phyloP scores from a whole-genome alignment of 2,888 invertebrate genomes.

The Agrilus biguttatus region DNA sequence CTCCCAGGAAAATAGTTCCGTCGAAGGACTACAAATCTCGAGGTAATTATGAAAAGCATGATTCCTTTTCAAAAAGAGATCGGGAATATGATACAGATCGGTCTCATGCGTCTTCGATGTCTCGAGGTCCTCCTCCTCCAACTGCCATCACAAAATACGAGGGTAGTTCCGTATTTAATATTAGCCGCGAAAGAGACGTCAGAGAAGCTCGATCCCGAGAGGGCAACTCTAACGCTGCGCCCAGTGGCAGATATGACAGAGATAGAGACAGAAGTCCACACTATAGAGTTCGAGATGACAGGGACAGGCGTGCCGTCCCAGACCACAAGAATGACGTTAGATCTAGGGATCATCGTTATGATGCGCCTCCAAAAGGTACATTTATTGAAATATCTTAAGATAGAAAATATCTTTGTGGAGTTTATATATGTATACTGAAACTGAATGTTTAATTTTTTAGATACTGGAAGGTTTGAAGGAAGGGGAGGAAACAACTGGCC shows the following conservation, averaged over 20 bases:
- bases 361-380: slow-evolving; percentile 15
- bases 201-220: slow-evolving; percentile 10
- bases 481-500: slow-evolving; percentile 12
- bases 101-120: slow-evolving; percentile 11
- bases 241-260: slow-evolving; percentile 10
- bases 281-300: slow-evolving; percentile 19
- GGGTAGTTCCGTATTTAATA: slow-evolving; percentile 11
- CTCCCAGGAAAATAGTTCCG: slow-evolving; percentile 16
- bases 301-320: slow-evolving; percentile 17
- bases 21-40: slow-evolving; percentile 18
- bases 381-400: neutral
- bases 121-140: slow-evolving; percentile 11
- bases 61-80: slow-evolving; percentile 19
- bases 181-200: slow-evolving; percentile 15
- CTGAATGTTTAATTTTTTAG: slow-evolving; percentile 9
- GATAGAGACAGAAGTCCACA: slow-evolving; percentile 25
- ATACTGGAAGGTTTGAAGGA: slow-evolving; percentile 19
- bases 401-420: too few species aligned
- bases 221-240: slow-evolving; percentile 3
- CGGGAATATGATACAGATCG: slow-evolving; percentile 18
- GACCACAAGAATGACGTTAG: slow-evolving; percentile 18
- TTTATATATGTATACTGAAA: neutral
- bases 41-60: slow-evolving; percentile 20
- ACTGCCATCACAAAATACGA: slow-evolving; percentile 13
- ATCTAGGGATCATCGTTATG: slow-evolving; percentile 30